These are phyloP conservation scores for Sinocyclocheilus grahami DNA, from an alignment of 2,113 vertebrate genomes.

Conservation along the genomic window DNA sequence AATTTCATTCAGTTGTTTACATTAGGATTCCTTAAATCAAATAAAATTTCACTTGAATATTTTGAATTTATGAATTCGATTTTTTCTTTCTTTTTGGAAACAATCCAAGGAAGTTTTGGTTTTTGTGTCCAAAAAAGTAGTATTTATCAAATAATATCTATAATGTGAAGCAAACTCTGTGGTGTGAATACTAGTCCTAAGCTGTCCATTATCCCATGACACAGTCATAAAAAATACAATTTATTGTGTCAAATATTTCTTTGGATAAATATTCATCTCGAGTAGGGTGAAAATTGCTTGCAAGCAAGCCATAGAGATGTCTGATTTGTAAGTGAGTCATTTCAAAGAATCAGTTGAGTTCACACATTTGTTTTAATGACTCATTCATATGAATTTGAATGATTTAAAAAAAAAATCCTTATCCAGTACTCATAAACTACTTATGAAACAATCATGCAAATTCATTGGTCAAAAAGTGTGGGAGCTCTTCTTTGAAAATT, in stretches of 20 bases:
- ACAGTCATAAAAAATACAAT: neutral
- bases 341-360: neutral
- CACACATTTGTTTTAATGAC: neutral
- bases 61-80: neutral
- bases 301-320: neutral
- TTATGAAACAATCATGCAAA: neutral
- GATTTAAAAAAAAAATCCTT: neutral
- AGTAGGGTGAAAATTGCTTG: neutral
- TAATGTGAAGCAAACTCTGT: neutral
- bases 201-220: neutral
- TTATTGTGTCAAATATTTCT: neutral
- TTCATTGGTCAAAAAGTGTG: neutral
- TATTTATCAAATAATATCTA: neutral
- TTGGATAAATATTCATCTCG: neutral
- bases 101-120: neutral
- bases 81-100: neutral
- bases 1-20: conserved; percentile 25
- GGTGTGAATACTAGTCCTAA: neutral
- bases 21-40: conserved; percentile 27
- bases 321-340: neutral
- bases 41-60: conserved; percentile 31
- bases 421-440: neutral
- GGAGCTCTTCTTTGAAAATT: neutral
- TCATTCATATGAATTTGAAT: neutral
- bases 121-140: neutral